phyloP scores from a whole-genome alignment of 2,888 invertebrate genomes.

The Eupithecia dodoneata region DNA sequence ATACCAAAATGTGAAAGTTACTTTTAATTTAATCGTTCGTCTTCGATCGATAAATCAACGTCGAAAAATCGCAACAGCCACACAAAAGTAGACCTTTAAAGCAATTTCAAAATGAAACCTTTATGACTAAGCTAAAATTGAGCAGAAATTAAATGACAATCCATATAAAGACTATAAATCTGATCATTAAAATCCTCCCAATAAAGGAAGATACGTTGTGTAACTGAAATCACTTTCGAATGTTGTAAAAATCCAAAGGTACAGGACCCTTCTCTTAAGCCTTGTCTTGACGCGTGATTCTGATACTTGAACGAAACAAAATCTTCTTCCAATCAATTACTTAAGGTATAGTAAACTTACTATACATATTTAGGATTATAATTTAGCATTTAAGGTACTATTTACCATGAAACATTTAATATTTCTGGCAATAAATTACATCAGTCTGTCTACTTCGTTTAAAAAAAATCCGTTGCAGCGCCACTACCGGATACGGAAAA shows the following conservation, averaged over 20 bases:
- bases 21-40: constrained; percentile 31
- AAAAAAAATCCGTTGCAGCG: too few relatives aligned
- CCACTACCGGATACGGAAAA: too few relatives aligned
- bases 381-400: too few relatives aligned
- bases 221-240: constrained; percentile 78
- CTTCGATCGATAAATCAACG: constrained; percentile 14
- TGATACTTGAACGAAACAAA: neutral
- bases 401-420: too few relatives aligned
- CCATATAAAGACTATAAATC: constrained; percentile 51
- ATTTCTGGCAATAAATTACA: too few relatives aligned
- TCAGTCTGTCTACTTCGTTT: too few relatives aligned
- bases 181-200: constrained; percentile 62
- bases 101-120: constrained; percentile 35
- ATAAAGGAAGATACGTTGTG: constrained; percentile 61
- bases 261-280: constrained; percentile 59
- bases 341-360: neutral
- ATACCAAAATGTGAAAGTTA: constrained; percentile 13
- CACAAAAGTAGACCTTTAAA: constrained; percentile 24
- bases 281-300: constrained; percentile 7
- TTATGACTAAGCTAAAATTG: constrained; percentile 42
- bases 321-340: neutral
- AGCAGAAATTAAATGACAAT: constrained; percentile 46
- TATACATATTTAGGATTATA: too few relatives aligned
- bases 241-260: constrained; percentile 66
- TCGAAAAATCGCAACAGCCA: constrained; percentile 11